phyloP scores from a whole-genome alignment of 2,113 vertebrate species.

The Eurypyga helias region DNA sequence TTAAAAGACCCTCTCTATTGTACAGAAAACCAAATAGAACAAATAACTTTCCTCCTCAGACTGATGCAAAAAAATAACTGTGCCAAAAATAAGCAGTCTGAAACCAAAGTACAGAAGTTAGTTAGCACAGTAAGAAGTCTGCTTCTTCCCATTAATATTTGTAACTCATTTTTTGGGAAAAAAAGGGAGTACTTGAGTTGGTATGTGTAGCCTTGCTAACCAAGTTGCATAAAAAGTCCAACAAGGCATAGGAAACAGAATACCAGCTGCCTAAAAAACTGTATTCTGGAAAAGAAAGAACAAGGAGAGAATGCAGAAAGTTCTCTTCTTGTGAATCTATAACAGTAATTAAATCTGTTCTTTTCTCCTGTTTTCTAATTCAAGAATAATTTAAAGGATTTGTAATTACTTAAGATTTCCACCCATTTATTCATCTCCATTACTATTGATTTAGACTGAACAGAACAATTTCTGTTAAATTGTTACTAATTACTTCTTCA shows the following conservation, averaged over 20 bases:
- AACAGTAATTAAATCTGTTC: slow-evolving; percentile 43
- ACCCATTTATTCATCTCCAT: slow-evolving; percentile 36
- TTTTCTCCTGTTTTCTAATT: slow-evolving; percentile 39
- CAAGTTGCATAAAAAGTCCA: not conserved
- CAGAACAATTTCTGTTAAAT: slow-evolving; percentile 55
- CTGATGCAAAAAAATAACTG: not conserved
- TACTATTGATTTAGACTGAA: slow-evolving; percentile 44
- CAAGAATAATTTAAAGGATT: slow-evolving; percentile 59
- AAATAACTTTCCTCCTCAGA: not conserved
- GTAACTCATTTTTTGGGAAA: not conserved
- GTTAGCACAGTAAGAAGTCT: not conserved
- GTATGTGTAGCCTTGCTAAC: not conserved
- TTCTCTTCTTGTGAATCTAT: not conserved
- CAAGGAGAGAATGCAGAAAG: not conserved
- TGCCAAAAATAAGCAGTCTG: not conserved
- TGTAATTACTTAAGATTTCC: slow-evolving; percentile 56
- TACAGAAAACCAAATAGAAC: not conserved
- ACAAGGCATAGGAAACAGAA: not conserved
- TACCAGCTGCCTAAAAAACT: not conserved
- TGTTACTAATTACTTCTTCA: slow-evolving; percentile 62
- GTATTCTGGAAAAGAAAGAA: slow-evolving; percentile 10
- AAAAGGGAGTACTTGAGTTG: not conserved
- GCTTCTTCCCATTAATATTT: not conserved
- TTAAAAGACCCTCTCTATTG: not conserved
- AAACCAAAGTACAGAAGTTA: not conserved